phyloP scores from a whole-genome alignment of 1,140 invertebrate genomes.

The Drosophila paulistorum region DNA sequence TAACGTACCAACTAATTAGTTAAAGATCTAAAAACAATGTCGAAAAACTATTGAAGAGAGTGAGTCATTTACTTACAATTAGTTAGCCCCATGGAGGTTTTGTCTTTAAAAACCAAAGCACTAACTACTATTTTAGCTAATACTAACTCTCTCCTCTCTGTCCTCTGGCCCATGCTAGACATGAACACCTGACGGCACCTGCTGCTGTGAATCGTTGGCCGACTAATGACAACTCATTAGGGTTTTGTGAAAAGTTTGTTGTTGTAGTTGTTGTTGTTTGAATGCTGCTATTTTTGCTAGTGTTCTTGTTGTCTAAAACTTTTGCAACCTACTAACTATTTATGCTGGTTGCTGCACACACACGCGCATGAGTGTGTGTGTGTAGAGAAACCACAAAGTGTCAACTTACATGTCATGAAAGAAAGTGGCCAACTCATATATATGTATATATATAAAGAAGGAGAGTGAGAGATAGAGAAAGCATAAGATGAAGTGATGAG shows the following conservation, averaged over 20 bases:
- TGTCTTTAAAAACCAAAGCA: too few species aligned
- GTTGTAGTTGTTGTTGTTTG: slow-evolving; percentile 19
- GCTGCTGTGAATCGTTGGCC: slow-evolving; percentile 14
- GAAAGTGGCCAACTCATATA: slow-evolving; percentile 13
- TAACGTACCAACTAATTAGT: too few species aligned
- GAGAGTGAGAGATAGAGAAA: not conserved
- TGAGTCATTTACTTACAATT: too few species aligned
- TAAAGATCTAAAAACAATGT: too few species aligned
- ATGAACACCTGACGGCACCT: not conserved
- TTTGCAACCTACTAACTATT: slow-evolving; percentile 50
- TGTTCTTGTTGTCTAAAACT: slow-evolving; percentile 39
- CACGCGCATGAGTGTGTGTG: not conserved
- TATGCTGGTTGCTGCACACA: slow-evolving; percentile 49
- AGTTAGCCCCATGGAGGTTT: too few species aligned
- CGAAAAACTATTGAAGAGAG: too few species aligned
- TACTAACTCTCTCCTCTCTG: too few species aligned
- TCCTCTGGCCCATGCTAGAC: too few species aligned
- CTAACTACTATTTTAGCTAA: too few species aligned
- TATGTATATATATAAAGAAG: not conserved
- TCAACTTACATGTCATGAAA: slow-evolving; percentile 55
- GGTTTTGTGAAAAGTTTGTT: slow-evolving; percentile 24
- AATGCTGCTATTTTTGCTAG: not conserved
- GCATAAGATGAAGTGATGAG: not conserved
- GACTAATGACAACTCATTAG: slow-evolving; percentile 66
- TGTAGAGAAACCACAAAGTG: slow-evolving; percentile 48